These are phyloP conservation scores for Sympetrum striolatum DNA, from an alignment of 2,888 invertebrate species.

Conservation along the genomic window DNA sequence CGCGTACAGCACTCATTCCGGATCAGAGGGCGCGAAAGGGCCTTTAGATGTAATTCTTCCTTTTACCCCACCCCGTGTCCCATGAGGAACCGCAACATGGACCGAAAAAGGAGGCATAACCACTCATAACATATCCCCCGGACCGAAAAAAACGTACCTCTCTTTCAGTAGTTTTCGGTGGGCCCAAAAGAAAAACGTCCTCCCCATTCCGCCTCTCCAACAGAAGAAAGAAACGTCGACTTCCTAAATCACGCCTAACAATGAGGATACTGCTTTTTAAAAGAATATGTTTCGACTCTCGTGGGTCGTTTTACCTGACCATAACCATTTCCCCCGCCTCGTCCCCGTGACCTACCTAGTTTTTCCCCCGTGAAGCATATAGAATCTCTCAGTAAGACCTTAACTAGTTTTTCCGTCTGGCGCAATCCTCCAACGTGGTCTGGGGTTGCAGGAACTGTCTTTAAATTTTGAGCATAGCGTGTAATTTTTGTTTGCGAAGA, in stretches of 20 bases:
- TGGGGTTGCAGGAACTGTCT: neutral
- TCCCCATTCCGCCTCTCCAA: neutral
- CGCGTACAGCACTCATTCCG: constrained; percentile 38
- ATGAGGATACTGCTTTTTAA: neutral
- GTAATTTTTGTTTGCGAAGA: neutral
- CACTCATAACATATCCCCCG: constrained; percentile 29
- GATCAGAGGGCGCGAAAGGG: neutral
- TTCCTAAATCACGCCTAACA: neutral
- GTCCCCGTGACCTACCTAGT: neutral
- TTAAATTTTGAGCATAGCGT: neutral
- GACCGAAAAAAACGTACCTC: neutral
- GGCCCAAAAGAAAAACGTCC: neutral
- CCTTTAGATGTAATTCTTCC: neutral
- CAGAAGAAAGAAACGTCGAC: neutral
- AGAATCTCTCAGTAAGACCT: neutral
- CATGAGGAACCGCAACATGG: neutral
- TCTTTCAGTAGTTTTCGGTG: neutral
- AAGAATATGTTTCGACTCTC: neutral
- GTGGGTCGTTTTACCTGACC: neutral
- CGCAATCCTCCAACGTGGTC: neutral
- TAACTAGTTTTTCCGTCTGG: neutral
- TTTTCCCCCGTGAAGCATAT: neutral
- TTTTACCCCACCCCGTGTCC: neutral
- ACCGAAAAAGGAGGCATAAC: constrained; percentile 8
- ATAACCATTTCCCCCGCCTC: neutral